Evolutionary conservation across 2,888 invertebrate species (phyloP), one percentile per base, ranked within the genome.

Genomic region (Cinara cedri): DNA sequence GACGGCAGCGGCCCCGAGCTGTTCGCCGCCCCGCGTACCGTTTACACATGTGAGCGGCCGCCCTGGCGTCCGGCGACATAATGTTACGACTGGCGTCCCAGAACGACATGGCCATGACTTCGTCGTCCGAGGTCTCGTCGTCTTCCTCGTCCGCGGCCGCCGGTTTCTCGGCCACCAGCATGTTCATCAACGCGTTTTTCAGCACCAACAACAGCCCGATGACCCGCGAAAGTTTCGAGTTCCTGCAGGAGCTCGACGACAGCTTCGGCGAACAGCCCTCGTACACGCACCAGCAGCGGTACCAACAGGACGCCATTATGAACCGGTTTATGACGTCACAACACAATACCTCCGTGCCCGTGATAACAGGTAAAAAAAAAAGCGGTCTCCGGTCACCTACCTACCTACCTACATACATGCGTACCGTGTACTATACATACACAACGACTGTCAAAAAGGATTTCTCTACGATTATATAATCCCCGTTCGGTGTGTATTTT

Each of bases 131-230:
- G 86, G 92, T 92, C 86, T 91, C 92, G 72, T 92, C 92, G 51
- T 93, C 93, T 72, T 83, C 84, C 46, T 84, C 84, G 76, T 83
- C 84, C 60, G 11, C 24, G 46, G 83, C 84, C 70, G 88, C 93
- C 83, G 90, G 90, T 83, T 92, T 93, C 83, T 90, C 92, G 24
- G 92, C 93, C 83, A 92, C 92, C 86, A 91, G 90, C 55, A 88
- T 88, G 83, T 85, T 86, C 82, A 93, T 93, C 84, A 88, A 93
- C 83, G 94, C 94, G 85, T 88, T 94, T 83, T 95, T 94, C 94
- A 93, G 93, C 84, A 85, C 90, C 84, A 90, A 90, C 84, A 85
- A 90, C 75, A 89, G 89, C 84, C 86, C 82, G 44, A 82, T 81
- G 81, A 82, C 81, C 21, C 84, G 84, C 44, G 86, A 85, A 72